Evolutionary conservation across 2,797 vertebrate genomes (phyloP), one percentile per base, ranked within the genome.

Genomic region (Chelon auratus): DNA sequence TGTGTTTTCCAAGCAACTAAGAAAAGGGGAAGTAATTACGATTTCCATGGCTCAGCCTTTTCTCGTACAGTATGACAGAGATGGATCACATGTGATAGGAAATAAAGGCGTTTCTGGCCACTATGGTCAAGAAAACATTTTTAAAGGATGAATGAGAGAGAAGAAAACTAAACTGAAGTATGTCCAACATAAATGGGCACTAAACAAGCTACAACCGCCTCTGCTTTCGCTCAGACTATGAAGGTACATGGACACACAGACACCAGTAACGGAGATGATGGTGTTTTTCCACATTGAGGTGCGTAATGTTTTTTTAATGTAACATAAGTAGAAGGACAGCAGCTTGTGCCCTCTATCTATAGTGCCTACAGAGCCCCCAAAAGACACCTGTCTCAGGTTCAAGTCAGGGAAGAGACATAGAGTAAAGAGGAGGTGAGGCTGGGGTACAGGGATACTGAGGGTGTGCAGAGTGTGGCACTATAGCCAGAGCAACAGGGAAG

Each of bases 331-430:
- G 18, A 72, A 71, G 71, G 75, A 66, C 59, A 75, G 71, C 47
- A 70, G 73, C 56, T 59, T 58, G 54, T 78, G 40, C 36, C 83
- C 75, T 91, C 94, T 95, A 96, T 95, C 95, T 97, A 94, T 72
- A 89, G 85, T 90, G 89, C 84, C 90, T 71, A 78, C 75, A 24
- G 39, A 9, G 45, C 66, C 50, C 50, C 56, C 61, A 30, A 73
- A 73, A 72, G 53, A 14, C 70, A 85, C 82, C 72, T 70, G 78
- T 45, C 73, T 86, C 70, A 66, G 81, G 60, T 75, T 87, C 66
- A 80, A 72, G 12, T 83, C 75, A 61, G 55, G 77, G 68, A 72
- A 76, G 30, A 93, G 66, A 93, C 91, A 80, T 92, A 92, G 77
- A 93, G 92, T 93, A 57, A 61, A 42, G 93, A 53, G 22, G 42